phyloP scores from a whole-genome alignment of 1,140 invertebrate genomes.

The Temnothorax longispinosus region DNA sequence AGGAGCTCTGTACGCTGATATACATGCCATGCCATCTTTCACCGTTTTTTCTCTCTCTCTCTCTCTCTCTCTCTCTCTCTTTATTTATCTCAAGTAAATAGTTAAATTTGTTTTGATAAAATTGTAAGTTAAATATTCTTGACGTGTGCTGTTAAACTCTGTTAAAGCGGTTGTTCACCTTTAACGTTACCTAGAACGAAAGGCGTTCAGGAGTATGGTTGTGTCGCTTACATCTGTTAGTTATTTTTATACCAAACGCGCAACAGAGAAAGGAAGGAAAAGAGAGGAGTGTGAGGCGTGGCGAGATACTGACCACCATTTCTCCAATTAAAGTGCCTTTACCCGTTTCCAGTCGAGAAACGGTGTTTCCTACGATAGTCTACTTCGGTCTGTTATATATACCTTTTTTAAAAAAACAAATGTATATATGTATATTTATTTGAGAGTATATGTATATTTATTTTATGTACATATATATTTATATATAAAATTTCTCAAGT shows the following conservation, averaged over 20 bases:
- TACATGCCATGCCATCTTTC: too few relatives aligned
- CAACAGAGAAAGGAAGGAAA: conserved; percentile 57
- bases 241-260: conserved; percentile 53
- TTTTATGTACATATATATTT: background rate
- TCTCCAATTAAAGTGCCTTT: conserved; percentile 63
- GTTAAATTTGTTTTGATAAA: background rate
- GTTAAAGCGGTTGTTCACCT: conserved; percentile 33
- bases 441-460: too few relatives aligned
- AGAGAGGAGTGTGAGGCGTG: conserved; percentile 45
- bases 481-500: background rate
- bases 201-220: background rate
- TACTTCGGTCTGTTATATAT: background rate
- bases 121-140: background rate
- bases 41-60: background rate
- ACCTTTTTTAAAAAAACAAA: too few relatives aligned
- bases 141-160: background rate
- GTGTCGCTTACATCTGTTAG: conserved; percentile 37
- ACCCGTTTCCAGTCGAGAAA: conserved; percentile 33
- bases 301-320: conserved; percentile 55
- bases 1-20: background rate
- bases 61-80: background rate
- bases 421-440: too few relatives aligned
- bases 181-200: conserved; percentile 37
- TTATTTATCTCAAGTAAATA: background rate
- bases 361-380: conserved; percentile 13